Evolutionary conservation across 2,888 invertebrate genomes (phyloP), one percentile per base, ranked within the genome.

Genomic region (Dolichopus griseipennis): DNA sequence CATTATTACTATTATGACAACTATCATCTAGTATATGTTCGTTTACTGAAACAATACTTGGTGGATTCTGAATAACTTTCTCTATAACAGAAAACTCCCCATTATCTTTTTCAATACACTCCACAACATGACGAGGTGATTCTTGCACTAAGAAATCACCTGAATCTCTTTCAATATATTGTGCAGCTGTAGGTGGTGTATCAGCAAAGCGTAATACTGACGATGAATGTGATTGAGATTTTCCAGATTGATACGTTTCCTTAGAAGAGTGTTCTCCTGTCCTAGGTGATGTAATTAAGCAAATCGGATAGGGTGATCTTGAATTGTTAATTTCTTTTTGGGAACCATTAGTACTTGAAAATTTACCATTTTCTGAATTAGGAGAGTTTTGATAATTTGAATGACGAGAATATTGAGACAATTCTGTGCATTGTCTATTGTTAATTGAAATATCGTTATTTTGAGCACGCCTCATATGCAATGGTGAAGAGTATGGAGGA

Each of bases 21-120:
- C 65, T 71, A 20, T 69, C 70, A 27, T 72, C 74, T 2, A 75
- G 75, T 0, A 76, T 73, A 0, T 77, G 76, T 63, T 80, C 80
- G 68, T 78, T 78, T 69, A 81, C 80, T 70, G 79, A 81, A 67
- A 81, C 72, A 52, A 81, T 79, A 73, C 80, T 79, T 68, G 79
- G 79, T 63, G 81, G 80, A 67, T 81, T 79, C 67, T 79, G 78
- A 72, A 81, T 78, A 63, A 81, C 78, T 69, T 80, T 79, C 70
- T 81, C 81, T 67, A 81, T 81, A n/a, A 81, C 81, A 12, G 81
- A 79, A 73, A 81, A 81, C 67, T 81, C 79, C 0, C 81, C 81
- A 71, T 79, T 77, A 21, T 81, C 81, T 67, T 78, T 80, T 70
- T 81, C 81, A 12, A 81, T 79, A 62, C 81, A 81, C 70, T 81